Evolutionary conservation across 2,797 vertebrate species (phyloP).

Genomic region (Gastrophryne carolinensis): DNA sequence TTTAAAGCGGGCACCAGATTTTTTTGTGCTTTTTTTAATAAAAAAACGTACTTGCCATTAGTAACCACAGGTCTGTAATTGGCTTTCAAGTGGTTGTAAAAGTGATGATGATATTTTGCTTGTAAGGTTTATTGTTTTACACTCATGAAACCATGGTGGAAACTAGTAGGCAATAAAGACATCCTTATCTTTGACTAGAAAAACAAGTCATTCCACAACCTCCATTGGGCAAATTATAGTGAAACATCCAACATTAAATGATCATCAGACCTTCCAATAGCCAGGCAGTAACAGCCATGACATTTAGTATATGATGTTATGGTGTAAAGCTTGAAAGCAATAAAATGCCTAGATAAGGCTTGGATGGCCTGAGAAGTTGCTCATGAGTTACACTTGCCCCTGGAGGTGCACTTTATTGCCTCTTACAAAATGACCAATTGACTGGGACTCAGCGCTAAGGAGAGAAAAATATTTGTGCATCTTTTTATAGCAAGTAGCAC

Average conservation of each 20-base stretch:
- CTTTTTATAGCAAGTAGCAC: too few relatives aligned
- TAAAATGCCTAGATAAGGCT: too few relatives aligned
- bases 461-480: too few relatives aligned
- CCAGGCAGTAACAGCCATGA: neutral
- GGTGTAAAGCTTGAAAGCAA: too few relatives aligned
- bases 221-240: neutral
- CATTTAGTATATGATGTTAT: neutral
- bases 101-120: conserved; percentile 28
- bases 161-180: conserved; percentile 4
- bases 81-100: conserved; percentile 44
- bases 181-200: neutral
- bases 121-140: conserved; percentile 29
- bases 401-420: too few relatives aligned
- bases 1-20: neutral
- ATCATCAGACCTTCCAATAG: neutral
- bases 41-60: conserved; percentile 21
- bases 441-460: too few relatives aligned
- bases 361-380: too few relatives aligned
- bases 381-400: too few relatives aligned
- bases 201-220: conserved; percentile 1
- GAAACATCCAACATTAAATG: neutral
- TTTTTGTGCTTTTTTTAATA: neutral
- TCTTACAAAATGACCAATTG: too few relatives aligned
- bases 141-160: conserved; percentile 21
- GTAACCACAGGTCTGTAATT: conserved; percentile 47